Evolutionary conservation across 92 coral and sea anemone genomes (phyloP).

Genomic region (Parazoanthus darwini): DNA sequence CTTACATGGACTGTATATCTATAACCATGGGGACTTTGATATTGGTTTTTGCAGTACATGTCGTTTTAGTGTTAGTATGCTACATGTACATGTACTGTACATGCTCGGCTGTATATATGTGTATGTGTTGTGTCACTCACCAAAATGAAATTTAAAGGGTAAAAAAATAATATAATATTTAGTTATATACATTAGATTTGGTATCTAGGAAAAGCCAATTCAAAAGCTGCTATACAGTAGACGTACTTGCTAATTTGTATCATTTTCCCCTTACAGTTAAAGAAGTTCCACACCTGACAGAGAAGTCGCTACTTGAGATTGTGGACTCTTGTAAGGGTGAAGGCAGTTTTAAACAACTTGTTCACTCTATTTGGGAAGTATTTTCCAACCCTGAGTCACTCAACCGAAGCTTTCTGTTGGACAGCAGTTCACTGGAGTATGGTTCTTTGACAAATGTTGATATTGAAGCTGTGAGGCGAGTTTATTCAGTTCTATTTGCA

Average conservation of each 20-base stretch:
- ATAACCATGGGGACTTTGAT: too few relatives aligned
- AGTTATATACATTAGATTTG: too few relatives aligned
- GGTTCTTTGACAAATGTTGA: conserved; percentile 71
- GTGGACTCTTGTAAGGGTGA: conserved; percentile 64
- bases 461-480: conserved; percentile 72
- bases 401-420: conserved; percentile 78
- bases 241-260: background rate
- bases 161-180: too few relatives aligned
- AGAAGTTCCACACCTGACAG: conserved; percentile 73
- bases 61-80: too few relatives aligned
- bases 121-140: too few relatives aligned
- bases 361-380: conserved; percentile 83
- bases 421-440: conserved; percentile 41
- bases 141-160: too few relatives aligned
- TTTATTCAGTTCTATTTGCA: conserved; percentile 76
- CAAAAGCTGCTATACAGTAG: too few relatives aligned
- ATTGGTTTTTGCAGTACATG: too few relatives aligned
- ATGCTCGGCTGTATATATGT: too few relatives aligned
- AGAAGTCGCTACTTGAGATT: conserved; percentile 59
- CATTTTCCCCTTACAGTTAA: conserved; percentile 33
- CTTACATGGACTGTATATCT: too few relatives aligned
- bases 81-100: too few relatives aligned
- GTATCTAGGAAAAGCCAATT: too few relatives aligned
- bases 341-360: conserved; percentile 77
- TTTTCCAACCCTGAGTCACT: conserved; percentile 87